Evolutionary conservation across 2,888 invertebrate genomes (phyloP), one percentile per base, ranked within the genome.

Genomic region (Cerastis rubricosa): DNA sequence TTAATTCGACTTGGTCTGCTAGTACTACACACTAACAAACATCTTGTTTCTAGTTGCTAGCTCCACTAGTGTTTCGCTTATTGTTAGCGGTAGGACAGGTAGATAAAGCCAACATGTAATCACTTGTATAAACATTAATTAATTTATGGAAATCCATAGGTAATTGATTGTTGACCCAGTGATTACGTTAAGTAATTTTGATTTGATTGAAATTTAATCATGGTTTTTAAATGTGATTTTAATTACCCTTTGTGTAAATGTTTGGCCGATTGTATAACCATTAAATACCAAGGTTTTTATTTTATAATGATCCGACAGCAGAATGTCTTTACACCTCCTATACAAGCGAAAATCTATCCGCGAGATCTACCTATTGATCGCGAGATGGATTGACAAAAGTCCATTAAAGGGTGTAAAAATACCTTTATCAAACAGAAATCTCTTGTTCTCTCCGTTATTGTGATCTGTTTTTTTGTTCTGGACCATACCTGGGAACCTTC

Each of bases 71-170:
- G 9, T 22, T 11, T 12, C 61, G n/a, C 14, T 43, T n/a, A 43
- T 43, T n/a, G n/a, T 14, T 1, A 0, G 59, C 9, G 4, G 19
- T 43, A 4, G 64, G 43, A n/a, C 43, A 14, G 14, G 22, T 43
- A n/a, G 14, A 4, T 47, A 29, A 78, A 79, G 69, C 61, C 54
- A 77, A 47, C 11, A 11, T 22, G 74, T 79, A 80, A 80, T 84
- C 66, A 74, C 61, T 67, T 66, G 76, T 80, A 66, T 71, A 76
- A 81, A 81, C 76, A 80, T 54, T 78, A 81, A 79, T 81, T 51
- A 65, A 81, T 59, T 75, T 35, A 29, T 59, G 35, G 68, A 47
- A 81, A 79, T 74, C 64, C 57, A 14, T 51, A 40, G 1, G 9
- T 74, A 35, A 63, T 47, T 80, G 75, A n/a, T 70, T 69, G 65